phyloP scores from a whole-genome alignment of 2,113 vertebrate species.

The Daubentonia madagascariensis region DNA sequence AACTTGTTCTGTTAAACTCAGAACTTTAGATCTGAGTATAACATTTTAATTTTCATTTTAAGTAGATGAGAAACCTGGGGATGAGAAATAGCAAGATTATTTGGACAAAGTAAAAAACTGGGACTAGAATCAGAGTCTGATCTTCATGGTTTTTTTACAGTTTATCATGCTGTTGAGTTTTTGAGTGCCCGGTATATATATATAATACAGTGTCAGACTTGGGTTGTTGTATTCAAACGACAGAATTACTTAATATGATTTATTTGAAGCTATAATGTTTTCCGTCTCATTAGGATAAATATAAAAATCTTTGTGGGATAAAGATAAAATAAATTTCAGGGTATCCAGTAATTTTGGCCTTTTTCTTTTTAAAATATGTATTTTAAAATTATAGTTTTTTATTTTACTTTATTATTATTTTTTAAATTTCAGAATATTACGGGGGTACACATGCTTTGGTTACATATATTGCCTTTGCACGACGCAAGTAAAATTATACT shows the following conservation, averaged over 20 bases:
- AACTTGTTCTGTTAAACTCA: too few relatives aligned
- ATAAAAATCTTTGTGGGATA: background rate
- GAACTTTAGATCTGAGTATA: background rate
- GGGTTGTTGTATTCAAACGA: background rate
- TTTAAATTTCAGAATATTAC: too few relatives aligned
- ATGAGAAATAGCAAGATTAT: background rate
- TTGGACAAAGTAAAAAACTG: background rate
- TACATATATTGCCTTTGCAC: too few relatives aligned
- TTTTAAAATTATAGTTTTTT: background rate
- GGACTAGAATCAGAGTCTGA: too few relatives aligned
- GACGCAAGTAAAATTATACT: background rate
- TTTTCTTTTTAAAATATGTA: conserved; percentile 22
- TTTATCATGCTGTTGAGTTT: background rate
- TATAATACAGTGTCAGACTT: background rate
- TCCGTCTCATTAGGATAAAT: background rate
- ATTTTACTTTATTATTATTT: too few relatives aligned
- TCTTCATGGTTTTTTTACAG: background rate
- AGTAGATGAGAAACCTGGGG: background rate
- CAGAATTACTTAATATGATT: background rate
- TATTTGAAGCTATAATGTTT: background rate
- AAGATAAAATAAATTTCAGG: conserved; percentile 39
- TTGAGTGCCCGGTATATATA: background rate
- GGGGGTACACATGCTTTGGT: too few relatives aligned
- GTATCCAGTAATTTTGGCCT: background rate
- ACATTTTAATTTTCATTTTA: background rate